Percentiles rank a stretch among this genome's conserved stretches.
Evolutionary conservation across 1,140 invertebrate genomes (phyloP).

Genomic region (Macrotrachela quadricornifera): DNA sequence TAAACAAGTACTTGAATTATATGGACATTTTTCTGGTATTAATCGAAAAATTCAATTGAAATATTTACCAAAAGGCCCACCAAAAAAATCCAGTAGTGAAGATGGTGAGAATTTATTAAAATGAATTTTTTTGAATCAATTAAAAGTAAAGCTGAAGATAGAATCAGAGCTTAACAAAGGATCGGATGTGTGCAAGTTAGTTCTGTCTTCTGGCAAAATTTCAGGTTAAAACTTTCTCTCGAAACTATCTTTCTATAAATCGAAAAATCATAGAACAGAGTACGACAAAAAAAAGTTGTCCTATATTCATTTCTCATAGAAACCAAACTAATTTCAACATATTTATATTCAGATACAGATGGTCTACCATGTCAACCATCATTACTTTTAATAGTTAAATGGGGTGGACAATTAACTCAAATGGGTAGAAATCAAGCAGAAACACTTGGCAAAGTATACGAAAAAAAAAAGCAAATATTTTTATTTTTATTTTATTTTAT

Average conservation of each 20-base stretch:
- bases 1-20: constrained; percentile 93
- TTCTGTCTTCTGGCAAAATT: too few relatives aligned
- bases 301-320: too few relatives aligned
- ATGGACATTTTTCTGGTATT: constrained; percentile 97
- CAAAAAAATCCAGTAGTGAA: constrained; percentile 74
- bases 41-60: constrained; percentile 99
- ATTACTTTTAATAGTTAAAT: constrained; percentile 86
- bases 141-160: too few relatives aligned
- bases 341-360: constrained; percentile 1
- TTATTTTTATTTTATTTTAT: too few relatives aligned
- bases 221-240: too few relatives aligned
- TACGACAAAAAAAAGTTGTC: too few relatives aligned
- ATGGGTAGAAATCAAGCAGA: constrained; percentile 78
- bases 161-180: too few relatives aligned
- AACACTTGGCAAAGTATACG: constrained; percentile 53
- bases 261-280: too few relatives aligned
- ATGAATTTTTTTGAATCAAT: too few relatives aligned
- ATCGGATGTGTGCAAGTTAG: too few relatives aligned
- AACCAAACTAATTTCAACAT: constrained; percentile 46
- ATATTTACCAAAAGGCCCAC: constrained; percentile 82
- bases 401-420: constrained; percentile 97
- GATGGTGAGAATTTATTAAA: constrained; percentile 16
- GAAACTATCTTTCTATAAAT: too few relatives aligned
- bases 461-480: too few relatives aligned
- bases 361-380: constrained; percentile 43